Evolutionary conservation across 1,140 invertebrate genomes (phyloP).

Genomic region (Drosophila melanogaster): DNA sequence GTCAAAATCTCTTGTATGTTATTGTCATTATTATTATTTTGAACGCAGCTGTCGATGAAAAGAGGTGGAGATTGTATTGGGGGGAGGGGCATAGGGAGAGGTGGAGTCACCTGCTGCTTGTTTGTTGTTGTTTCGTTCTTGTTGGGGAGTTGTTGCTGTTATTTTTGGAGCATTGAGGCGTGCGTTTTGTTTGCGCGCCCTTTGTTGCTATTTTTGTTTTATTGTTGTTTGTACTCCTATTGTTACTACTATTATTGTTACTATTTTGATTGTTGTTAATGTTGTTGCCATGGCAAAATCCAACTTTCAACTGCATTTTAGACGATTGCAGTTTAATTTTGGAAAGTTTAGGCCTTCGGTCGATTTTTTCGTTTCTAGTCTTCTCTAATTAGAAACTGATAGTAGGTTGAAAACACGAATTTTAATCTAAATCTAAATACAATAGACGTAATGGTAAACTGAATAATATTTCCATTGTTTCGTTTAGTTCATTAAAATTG

Average conservation of each 20-base stretch:
- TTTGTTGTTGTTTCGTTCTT: conserved; percentile 40
- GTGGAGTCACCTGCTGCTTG: conserved; percentile 37
- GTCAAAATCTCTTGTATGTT: background rate
- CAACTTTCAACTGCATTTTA: conserved; percentile 59
- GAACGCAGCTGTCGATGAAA: background rate
- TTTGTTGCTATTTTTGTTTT: conserved; percentile 37
- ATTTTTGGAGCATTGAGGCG: conserved; percentile 63
- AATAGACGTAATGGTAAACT: background rate
- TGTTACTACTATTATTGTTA: conserved; percentile 26
- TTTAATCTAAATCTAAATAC: background rate
- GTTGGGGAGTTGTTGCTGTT: conserved; percentile 38
- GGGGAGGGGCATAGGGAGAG: background rate
- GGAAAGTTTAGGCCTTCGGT: conserved; percentile 29
- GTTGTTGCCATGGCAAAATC: conserved; percentile 63
- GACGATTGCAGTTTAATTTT: conserved; percentile 51
- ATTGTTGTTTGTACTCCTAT: conserved; percentile 33
- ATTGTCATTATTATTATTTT: background rate
- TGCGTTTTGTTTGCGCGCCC: conserved; percentile 79
- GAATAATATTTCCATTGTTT: background rate
- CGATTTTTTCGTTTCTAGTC: conserved; percentile 22
- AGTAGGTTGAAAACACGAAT: background rate
- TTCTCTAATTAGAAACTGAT: conserved; percentile 32
- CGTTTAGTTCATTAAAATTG: background rate
- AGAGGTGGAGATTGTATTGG: background rate
- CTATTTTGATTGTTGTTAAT: conserved; percentile 40